Evolutionary conservation across 2,888 invertebrate genomes (phyloP).

Genomic region (Orchesellides sinensis): DNA sequence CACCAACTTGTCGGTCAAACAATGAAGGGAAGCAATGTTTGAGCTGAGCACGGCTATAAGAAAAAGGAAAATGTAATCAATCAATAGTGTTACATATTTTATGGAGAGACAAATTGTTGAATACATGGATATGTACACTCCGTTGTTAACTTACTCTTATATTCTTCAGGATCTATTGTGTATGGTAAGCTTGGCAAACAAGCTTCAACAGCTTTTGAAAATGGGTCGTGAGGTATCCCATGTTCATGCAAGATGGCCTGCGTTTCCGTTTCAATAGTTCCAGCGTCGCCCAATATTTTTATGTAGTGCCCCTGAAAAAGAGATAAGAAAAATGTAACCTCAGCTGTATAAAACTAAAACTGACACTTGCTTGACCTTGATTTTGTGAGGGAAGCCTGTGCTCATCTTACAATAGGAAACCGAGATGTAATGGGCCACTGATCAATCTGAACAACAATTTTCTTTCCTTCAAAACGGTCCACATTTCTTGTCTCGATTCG

Average conservation of each 20-base stretch:
- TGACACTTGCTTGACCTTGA: too few relatives aligned
- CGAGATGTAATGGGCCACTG: slow-evolving; percentile 96
- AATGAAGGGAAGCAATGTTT: slow-evolving; percentile 95
- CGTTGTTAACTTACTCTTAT: slow-evolving; percentile 97
- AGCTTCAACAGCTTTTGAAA: slow-evolving; percentile 94
- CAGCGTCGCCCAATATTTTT: slow-evolving; percentile 92
- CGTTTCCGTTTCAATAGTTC: slow-evolving; percentile 97
- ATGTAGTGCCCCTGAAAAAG: slow-evolving; percentile 91
- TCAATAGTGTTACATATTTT: slow-evolving; percentile 71
- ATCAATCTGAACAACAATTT: slow-evolving; percentile 97
- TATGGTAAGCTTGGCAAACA: slow-evolving; percentile 95
- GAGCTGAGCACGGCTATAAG: slow-evolving; percentile 83
- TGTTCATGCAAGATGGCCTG: slow-evolving; percentile 97
- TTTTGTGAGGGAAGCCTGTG: too few relatives aligned
- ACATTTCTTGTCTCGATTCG: slow-evolving; percentile 97
- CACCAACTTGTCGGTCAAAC: slow-evolving; percentile 93
- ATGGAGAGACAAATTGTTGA: not conserved
- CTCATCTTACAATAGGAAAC: slow-evolving; percentile 84
- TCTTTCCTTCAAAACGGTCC: slow-evolving; percentile 86
- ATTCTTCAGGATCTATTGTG: slow-evolving; percentile 97
- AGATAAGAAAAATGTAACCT: slow-evolving; percentile 2
- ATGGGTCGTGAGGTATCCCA: slow-evolving; percentile 96
- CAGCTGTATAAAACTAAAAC: not conserved
- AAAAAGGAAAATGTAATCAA: too few relatives aligned
- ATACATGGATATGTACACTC: slow-evolving; percentile 95